Evolutionary conservation across 1,140 invertebrate species (phyloP).

Genomic region (Lineus longissimus): DNA sequence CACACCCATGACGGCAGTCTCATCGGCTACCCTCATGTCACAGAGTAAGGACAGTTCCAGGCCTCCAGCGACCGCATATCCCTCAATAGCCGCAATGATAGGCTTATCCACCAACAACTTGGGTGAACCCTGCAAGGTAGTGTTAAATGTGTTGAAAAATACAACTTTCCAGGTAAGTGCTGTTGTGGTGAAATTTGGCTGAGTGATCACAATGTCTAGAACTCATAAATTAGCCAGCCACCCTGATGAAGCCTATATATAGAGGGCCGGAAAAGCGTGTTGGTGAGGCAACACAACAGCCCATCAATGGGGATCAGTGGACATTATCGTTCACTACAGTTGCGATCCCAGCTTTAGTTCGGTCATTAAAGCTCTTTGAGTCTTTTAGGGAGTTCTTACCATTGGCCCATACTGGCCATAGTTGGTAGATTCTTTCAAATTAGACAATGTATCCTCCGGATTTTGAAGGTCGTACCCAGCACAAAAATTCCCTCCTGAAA

Average conservation of each 20-base stretch:
- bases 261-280: too few species aligned
- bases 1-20: slow-evolving; percentile 76
- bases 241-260: too few species aligned
- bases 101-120: slow-evolving; percentile 68
- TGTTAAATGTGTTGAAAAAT: not conserved
- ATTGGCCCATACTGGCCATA: slow-evolving; percentile 36
- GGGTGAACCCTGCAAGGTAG: slow-evolving; percentile 24
- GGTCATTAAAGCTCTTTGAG: too few species aligned
- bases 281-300: too few species aligned
- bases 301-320: too few species aligned
- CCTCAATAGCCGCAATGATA: slow-evolving; percentile 77
- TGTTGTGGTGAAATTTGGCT: too few species aligned
- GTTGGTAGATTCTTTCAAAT: slow-evolving; percentile 15
- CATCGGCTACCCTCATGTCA: slow-evolving; percentile 82
- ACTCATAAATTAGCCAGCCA: too few species aligned
- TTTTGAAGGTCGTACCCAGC: slow-evolving; percentile 74
- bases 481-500: slow-evolving; percentile 78
- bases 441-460: slow-evolving; percentile 1
- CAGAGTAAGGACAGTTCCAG: slow-evolving; percentile 86
- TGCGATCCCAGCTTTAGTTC: too few species aligned
- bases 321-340: too few species aligned
- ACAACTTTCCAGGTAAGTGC: too few species aligned
- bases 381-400: slow-evolving; percentile 39
- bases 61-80: slow-evolving; percentile 83
- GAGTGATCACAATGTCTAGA: too few species aligned